Evolutionary conservation across 1,140 invertebrate species (phyloP).

Genomic region (Aphelenchoides avenae): DNA sequence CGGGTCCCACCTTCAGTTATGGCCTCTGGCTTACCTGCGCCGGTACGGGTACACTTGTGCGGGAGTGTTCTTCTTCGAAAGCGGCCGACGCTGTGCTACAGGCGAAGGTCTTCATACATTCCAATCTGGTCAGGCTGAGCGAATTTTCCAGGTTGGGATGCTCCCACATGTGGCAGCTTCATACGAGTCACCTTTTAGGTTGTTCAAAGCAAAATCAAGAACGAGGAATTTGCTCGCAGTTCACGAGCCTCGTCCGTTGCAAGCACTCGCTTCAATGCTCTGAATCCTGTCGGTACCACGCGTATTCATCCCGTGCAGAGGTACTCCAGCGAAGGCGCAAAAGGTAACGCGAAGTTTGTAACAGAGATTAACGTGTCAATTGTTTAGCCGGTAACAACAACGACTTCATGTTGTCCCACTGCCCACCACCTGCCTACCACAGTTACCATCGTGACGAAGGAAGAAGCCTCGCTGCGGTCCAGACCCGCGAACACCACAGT

Average conservation of each 20-base stretch:
- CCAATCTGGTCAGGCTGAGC: slow-evolving; percentile 78
- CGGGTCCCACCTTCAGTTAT: slow-evolving; percentile 72
- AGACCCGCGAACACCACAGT: background rate
- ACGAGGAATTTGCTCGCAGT: slow-evolving; percentile 40
- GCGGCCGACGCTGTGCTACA: slow-evolving; percentile 83
- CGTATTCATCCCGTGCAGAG: slow-evolving; percentile 43
- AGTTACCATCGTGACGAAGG: slow-evolving; percentile 6
- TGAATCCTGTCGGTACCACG: slow-evolving; percentile 13
- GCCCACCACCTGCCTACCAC: slow-evolving; percentile 7
- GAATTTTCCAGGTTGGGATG: slow-evolving; percentile 74
- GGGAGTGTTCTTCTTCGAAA: slow-evolving; percentile 79
- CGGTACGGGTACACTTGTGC: slow-evolving; percentile 83
- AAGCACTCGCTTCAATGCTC: slow-evolving; percentile 18
- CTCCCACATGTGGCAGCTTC: no score
- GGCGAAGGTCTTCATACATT: slow-evolving; percentile 92
- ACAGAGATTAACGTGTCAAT: slow-evolving; percentile 7
- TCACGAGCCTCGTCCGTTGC: slow-evolving; percentile 39
- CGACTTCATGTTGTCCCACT: slow-evolving; percentile 12
- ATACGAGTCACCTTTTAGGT: background rate
- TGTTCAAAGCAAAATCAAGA: slow-evolving; percentile 40
- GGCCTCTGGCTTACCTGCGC: slow-evolving; percentile 83
- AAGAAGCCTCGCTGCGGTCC: slow-evolving; percentile 7
- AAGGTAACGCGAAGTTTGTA: background rate
- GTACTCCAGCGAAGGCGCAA: slow-evolving; percentile 45
- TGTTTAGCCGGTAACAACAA: slow-evolving; percentile 1